phyloP scores from a whole-genome alignment of 1,140 invertebrate genomes.

The Carcinoscorpius rotundicauda region DNA sequence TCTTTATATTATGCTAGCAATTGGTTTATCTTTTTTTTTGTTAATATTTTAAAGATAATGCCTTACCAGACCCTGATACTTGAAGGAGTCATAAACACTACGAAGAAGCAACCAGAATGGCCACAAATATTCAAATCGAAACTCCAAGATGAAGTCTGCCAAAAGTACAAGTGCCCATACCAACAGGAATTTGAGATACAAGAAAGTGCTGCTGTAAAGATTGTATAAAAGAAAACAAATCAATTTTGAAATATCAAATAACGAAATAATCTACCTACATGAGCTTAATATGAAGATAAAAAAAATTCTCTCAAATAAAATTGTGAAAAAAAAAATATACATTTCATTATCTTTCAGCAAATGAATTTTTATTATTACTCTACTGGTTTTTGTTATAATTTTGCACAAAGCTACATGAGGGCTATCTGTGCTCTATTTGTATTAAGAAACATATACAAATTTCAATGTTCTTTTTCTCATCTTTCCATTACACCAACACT shows the following conservation, averaged over 20 bases:
- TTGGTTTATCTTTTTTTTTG: no score
- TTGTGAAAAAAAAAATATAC: background rate
- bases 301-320: background rate
- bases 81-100: conserved; percentile 95
- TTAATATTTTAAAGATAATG: conserved; percentile 8
- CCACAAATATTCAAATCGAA: conserved; percentile 98
- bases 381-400: background rate
- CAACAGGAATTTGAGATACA: conserved; percentile 91
- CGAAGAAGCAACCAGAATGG: conserved; percentile 93
- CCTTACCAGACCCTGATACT: conserved; percentile 96
- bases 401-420: no score
- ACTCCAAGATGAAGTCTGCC: conserved; percentile 94
- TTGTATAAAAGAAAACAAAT: conserved; percentile 11
- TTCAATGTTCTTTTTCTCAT: no score
- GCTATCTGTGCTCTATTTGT: no score
- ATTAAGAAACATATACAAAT: no score
- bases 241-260: conserved; percentile 1
- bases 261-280: background rate
- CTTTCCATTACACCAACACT: no score
- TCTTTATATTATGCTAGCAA: no score
- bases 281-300: no score
- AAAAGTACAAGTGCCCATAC: conserved; percentile 91
- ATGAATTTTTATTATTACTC: background rate
- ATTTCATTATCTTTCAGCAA: background rate
- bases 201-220: conserved; percentile 57